phyloP scores from a whole-genome alignment of 2,113 vertebrate genomes.

The Carettochelys insculpta region DNA sequence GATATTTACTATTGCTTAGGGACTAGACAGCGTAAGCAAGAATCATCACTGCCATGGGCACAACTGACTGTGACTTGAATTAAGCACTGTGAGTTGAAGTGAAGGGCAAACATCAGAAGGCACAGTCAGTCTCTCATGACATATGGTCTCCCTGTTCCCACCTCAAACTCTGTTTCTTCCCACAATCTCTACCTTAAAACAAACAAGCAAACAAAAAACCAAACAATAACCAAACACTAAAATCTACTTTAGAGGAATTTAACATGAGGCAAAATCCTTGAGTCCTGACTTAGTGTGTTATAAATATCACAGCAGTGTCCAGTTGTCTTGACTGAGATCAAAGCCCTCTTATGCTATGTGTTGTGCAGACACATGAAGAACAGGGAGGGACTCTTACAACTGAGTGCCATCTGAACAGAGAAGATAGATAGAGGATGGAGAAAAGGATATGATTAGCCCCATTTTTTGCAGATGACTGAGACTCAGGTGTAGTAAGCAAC shows the following conservation, averaged over 20 bases:
- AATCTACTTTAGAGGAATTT: neutral
- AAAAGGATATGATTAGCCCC: neutral
- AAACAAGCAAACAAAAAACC: neutral
- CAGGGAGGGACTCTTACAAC: neutral
- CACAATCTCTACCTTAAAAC: neutral
- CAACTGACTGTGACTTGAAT: accelerated
- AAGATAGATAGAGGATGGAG: neutral
- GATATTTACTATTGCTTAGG: neutral
- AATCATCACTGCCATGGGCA: neutral
- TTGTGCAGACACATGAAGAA: neutral
- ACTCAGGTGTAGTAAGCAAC: neutral
- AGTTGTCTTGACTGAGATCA: neutral
- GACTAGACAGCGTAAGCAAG: neutral
- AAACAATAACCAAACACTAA: neutral
- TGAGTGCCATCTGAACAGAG: neutral
- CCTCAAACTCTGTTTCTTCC: neutral
- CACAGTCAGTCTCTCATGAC: neutral
- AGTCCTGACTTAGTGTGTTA: neutral
- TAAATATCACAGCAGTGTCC: neutral
- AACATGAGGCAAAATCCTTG: neutral
- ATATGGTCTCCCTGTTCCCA: neutral
- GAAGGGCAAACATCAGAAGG: neutral
- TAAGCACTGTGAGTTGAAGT: neutral
- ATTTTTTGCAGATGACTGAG: neutral
- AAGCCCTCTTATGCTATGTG: neutral